phyloP scores from a whole-genome alignment of 2,888 invertebrate species.

The Malacosoma neustria region DNA sequence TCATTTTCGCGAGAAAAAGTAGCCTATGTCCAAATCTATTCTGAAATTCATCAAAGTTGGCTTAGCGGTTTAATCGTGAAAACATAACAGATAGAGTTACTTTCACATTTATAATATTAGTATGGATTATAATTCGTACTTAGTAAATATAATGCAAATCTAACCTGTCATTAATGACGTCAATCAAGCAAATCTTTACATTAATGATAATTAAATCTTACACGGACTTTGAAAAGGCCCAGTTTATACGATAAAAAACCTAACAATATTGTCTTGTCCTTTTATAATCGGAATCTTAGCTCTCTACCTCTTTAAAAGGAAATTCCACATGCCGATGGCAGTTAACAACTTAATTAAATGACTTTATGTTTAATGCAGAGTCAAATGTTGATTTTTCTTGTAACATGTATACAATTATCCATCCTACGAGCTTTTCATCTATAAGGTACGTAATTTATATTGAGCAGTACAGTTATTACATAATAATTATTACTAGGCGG shows the following conservation, averaged over 20 bases:
- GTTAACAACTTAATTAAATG: background rate
- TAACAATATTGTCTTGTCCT: background rate
- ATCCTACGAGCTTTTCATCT: constrained; percentile 5
- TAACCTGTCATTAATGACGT: background rate
- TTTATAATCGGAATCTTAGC: background rate
- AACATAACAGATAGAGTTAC: too few species aligned
- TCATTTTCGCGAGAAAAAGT: too few species aligned
- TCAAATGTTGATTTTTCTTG: constrained; percentile 6
- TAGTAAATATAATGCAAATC: too few species aligned
- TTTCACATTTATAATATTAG: too few species aligned
- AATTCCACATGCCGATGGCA: background rate
- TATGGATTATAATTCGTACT: too few species aligned
- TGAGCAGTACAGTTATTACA: too few species aligned
- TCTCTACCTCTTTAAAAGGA: background rate
- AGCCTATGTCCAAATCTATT: too few species aligned
- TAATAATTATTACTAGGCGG: too few species aligned
- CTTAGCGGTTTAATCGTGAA: too few species aligned
- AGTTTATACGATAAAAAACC: background rate
- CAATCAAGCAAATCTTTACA: background rate
- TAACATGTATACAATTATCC: constrained; percentile 3
- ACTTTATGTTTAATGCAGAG: background rate
- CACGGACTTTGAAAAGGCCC: background rate
- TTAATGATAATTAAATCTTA: background rate
- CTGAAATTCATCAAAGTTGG: too few species aligned
- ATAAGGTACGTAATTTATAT: too few species aligned